Evolutionary conservation across 2,113 vertebrate species (phyloP).

Genomic region (Halichoerus grypus): DNA sequence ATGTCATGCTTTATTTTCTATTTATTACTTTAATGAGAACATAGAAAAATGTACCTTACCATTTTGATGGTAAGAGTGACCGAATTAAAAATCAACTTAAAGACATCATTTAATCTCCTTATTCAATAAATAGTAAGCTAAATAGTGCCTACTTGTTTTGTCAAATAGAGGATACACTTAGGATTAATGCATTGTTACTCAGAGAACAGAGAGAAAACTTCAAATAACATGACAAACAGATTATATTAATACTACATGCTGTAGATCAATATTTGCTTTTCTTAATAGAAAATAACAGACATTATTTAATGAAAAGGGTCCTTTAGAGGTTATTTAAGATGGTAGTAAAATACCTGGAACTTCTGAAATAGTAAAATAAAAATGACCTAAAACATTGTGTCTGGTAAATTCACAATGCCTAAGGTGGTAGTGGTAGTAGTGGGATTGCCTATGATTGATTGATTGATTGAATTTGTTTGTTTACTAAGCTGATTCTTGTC

Average conservation of each 20-base stretch:
- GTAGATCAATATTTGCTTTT: conserved; percentile 15
- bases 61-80: background rate
- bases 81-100: background rate
- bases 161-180: background rate
- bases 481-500: background rate
- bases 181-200: background rate
- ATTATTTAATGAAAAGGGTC: background rate
- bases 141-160: background rate
- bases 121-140: background rate
- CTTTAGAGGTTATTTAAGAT: background rate
- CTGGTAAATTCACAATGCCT: background rate
- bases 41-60: background rate
- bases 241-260: background rate
- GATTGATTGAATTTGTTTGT: background rate
- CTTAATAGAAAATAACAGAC: conserved; percentile 11
- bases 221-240: background rate
- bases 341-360: background rate
- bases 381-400: background rate
- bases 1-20: background rate
- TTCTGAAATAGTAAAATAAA: background rate
- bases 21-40: background rate
- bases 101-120: background rate
- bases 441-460: background rate
- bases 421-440: fast-evolving
- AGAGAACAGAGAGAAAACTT: background rate